phyloP scores from a whole-genome alignment of 2,113 vertebrate genomes.

The Passer montanus region DNA sequence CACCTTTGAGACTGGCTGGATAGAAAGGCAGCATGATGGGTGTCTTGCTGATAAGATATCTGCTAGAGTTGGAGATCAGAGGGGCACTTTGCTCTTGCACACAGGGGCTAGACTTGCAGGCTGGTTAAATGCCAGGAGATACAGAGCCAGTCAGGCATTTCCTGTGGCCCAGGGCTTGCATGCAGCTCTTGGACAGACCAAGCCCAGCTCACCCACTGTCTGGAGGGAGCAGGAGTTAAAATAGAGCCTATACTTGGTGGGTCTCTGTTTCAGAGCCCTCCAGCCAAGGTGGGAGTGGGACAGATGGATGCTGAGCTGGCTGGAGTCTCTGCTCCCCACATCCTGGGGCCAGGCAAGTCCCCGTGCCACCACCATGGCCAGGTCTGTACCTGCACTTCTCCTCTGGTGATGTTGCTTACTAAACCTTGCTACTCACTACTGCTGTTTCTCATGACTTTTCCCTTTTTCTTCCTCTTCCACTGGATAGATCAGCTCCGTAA shows the following conservation, averaged over 20 bases:
- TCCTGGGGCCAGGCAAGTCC: neutral
- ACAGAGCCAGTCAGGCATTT: neutral
- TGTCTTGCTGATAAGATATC: neutral
- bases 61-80: accelerated
- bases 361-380: accelerated
- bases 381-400: neutral
- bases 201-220: neutral
- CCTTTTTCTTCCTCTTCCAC: neutral
- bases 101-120: neutral
- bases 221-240: neutral
- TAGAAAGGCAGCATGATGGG: neutral
- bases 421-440: neutral
- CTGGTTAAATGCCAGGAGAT: neutral
- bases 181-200: neutral
- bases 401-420: neutral
- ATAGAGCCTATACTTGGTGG: neutral
- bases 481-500: neutral
- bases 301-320: neutral
- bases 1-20: neutral
- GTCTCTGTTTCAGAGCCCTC: neutral
- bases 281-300: neutral
- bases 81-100: neutral
- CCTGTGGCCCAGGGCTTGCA: accelerated
- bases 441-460: neutral
- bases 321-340: neutral